Percentiles rank a stretch among this genome's conserved stretches.
Conservation (phyloP, 1,140 invertebrate genomes). For the Conopomorpha cramerella region DNA sequence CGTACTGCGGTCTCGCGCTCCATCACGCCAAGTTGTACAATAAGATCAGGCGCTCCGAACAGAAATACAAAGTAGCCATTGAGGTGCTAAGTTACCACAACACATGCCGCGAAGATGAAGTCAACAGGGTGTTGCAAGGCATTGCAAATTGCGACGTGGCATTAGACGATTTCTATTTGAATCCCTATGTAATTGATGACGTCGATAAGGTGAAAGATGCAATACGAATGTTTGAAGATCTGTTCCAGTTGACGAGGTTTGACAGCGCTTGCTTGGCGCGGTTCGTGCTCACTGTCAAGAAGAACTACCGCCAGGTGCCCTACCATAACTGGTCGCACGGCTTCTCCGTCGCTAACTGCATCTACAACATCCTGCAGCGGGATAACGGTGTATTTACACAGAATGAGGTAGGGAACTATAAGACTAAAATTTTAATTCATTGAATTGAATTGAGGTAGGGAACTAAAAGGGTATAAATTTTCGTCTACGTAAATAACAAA, state of each 20-base stretch:
- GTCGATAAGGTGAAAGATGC: slow-evolving; percentile 72
- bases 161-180: slow-evolving; percentile 71
- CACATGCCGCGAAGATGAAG: slow-evolving; percentile 74
- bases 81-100: slow-evolving; percentile 86
- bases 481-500: too few species aligned
- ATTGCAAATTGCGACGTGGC: slow-evolving; percentile 25
- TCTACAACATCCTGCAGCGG: slow-evolving; percentile 76
- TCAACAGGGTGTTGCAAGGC: slow-evolving; percentile 36
- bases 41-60: slow-evolving; percentile 80
- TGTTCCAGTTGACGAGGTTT: slow-evolving; percentile 61
- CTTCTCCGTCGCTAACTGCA: slow-evolving; percentile 82
- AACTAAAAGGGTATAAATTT: too few species aligned
- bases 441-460: too few species aligned
- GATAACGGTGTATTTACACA: too few species aligned
- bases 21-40: slow-evolving; percentile 83
- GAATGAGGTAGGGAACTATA: too few species aligned
- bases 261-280: slow-evolving; percentile 66
- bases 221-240: slow-evolving; percentile 63
- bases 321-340: slow-evolving; percentile 89
- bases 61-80: slow-evolving; percentile 81
- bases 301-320: slow-evolving; percentile 82
- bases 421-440: too few species aligned
- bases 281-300: slow-evolving; percentile 80
- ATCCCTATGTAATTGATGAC: slow-evolving; percentile 70
- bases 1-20: slow-evolving; percentile 54